Evolutionary conservation across 2,888 invertebrate genomes (phyloP).

Genomic region (Stictocephala bisonia): DNA sequence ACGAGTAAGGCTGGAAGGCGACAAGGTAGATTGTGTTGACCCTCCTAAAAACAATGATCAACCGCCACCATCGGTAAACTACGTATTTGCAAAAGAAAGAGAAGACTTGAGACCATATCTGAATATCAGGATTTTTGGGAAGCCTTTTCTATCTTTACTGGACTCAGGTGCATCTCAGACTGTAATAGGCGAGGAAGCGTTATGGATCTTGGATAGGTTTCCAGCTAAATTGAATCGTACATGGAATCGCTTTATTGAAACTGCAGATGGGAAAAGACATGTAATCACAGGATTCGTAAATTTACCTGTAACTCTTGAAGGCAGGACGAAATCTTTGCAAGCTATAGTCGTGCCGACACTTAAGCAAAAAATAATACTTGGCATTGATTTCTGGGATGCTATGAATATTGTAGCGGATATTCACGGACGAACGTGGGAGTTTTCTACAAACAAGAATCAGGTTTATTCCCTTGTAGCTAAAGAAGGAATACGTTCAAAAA

Average conservation of each 20-base stretch:
- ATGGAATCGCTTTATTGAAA: background rate
- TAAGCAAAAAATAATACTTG: constrained; percentile 18
- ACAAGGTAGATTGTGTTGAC: background rate
- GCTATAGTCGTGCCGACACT: constrained; percentile 13
- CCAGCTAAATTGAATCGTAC: background rate
- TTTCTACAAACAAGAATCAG: background rate
- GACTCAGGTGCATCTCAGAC: constrained; percentile 2
- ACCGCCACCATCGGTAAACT: background rate
- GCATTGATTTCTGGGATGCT: constrained; percentile 30
- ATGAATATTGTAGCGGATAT: constrained; percentile 28
- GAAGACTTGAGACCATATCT: background rate
- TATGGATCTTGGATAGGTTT: background rate
- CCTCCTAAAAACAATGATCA: background rate
- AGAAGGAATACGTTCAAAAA: background rate
- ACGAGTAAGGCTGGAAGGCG: background rate
- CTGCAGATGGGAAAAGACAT: background rate
- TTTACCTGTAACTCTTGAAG: background rate
- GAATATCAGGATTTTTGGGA: background rate
- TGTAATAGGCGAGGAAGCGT: background rate
- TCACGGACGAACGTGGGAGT: background rate
- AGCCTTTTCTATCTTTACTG: background rate
- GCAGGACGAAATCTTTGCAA: background rate
- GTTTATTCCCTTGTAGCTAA: background rate
- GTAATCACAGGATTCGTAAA: background rate
- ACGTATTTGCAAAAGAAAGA: background rate